These are phyloP conservation scores for Deroptyus accipitrinus DNA, from an alignment of 2,113 vertebrate species.

Conservation along the genomic window DNA sequence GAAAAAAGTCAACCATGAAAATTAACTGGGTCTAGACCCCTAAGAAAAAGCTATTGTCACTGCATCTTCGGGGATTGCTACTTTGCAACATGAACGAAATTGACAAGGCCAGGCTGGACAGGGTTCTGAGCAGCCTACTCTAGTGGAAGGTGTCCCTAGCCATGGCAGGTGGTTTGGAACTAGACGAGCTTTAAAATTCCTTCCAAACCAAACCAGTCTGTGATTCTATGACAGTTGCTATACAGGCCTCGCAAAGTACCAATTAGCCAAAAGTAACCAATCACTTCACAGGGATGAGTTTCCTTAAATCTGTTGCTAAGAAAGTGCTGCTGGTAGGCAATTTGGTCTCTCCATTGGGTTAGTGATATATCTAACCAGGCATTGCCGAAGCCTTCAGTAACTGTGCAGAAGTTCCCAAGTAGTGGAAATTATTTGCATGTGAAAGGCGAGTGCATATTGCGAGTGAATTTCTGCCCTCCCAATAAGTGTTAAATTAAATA, in stretches of 20 bases:
- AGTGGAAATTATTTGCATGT: background rate
- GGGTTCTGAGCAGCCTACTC: background rate
- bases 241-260: background rate
- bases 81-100: background rate
- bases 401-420: background rate
- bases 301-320: background rate
- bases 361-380: background rate
- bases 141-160: too few relatives aligned
- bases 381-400: background rate
- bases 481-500: background rate
- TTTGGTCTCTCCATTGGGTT: rapidly evolving
- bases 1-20: background rate
- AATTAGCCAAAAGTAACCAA: background rate
- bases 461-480: background rate
- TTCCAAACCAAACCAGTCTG: background rate
- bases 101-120: background rate
- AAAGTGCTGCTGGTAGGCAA: background rate
- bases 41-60: background rate
- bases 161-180: background rate
- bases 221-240: background rate
- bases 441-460: background rate
- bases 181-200: background rate
- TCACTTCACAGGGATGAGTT: background rate
- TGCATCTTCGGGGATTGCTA: background rate
- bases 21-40: background rate